Conservation (phyloP, 2,797 vertebrate genomes). For the Sebastes nivosus region DNA sequence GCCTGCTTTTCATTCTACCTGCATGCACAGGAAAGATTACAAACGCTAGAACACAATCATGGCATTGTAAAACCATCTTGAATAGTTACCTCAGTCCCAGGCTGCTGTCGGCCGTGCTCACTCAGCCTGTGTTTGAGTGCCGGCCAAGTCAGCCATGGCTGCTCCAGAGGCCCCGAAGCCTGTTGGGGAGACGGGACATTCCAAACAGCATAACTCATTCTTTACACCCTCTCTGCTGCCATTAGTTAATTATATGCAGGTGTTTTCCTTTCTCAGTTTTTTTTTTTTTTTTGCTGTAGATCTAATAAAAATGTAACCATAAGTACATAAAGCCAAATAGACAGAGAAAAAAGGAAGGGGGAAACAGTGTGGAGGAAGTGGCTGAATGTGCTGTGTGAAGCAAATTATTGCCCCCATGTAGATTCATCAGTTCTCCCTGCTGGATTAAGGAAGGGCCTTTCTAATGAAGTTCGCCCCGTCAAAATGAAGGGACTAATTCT, state of each 20-base stretch:
- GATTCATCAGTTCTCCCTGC: conserved; percentile 99
- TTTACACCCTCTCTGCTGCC: conserved; percentile 73
- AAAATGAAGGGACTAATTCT: conserved; percentile 99
- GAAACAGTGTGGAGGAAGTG: conserved; percentile 81
- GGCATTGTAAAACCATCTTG: conserved; percentile 47
- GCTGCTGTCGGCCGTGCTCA: conserved; percentile 46
- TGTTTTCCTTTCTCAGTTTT: conserved; percentile 76
- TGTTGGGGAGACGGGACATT: conserved; percentile 78
- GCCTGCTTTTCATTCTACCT: neutral
- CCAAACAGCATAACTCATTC: conserved; percentile 79
- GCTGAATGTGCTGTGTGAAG: conserved; percentile 94
- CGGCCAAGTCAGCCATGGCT: conserved; percentile 69
- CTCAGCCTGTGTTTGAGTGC: conserved; percentile 70
- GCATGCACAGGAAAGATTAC: neutral
- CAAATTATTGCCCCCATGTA: conserved; percentile 96
- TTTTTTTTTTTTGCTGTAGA: conserved; percentile 53
- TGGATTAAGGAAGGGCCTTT: conserved; percentile 98
- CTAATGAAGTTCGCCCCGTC: conserved; percentile 99
- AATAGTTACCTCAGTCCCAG: conserved; percentile 49
- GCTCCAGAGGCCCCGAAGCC: conserved; percentile 76
- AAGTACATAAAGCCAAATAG: conserved; percentile 80
- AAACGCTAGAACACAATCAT: conserved; percentile 25
- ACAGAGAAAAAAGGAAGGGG: conserved; percentile 53
- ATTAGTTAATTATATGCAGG: conserved; percentile 85
- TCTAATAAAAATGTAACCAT: conserved; percentile 88